phyloP scores from a whole-genome alignment of 1,140 invertebrate species.

The Carcinoscorpius rotundicauda region DNA sequence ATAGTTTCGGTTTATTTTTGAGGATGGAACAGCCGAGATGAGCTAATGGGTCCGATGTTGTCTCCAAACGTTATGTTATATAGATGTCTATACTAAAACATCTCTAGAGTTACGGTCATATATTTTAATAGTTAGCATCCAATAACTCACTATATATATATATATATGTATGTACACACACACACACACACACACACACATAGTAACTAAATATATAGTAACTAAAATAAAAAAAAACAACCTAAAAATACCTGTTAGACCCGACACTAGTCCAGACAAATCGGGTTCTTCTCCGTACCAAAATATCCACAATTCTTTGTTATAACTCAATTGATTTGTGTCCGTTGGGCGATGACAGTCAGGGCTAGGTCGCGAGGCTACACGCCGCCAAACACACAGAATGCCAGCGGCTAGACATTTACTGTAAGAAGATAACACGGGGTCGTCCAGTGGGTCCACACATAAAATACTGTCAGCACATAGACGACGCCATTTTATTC shows the following conservation, averaged over 20 bases:
- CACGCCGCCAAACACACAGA: slow-evolving; percentile 86
- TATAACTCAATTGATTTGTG: slow-evolving; percentile 20
- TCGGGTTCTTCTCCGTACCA: slow-evolving; percentile 98
- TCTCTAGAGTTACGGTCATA: too few species aligned
- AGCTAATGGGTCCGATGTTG: too few species aligned
- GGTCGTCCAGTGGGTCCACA: slow-evolving; percentile 71
- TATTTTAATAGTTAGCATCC: too few species aligned
- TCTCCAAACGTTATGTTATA: too few species aligned
- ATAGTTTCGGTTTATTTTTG: too few species aligned
- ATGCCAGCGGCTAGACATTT: slow-evolving; percentile 87
- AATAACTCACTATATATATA: too few species aligned
- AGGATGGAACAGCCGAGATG: too few species aligned
- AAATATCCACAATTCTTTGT: slow-evolving; percentile 95
- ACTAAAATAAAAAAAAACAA: too few species aligned
- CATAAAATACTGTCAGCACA: slow-evolving; percentile 59
- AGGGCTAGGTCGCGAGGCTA: slow-evolving; percentile 12
- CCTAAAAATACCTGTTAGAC: slow-evolving; percentile 46
- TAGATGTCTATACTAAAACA: too few species aligned
- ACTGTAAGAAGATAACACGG: slow-evolving; percentile 81
- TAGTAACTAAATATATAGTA: too few species aligned
- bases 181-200: too few species aligned
- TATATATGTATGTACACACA: too few species aligned
- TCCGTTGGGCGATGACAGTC: slow-evolving; percentile 28
- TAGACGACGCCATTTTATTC: slow-evolving; percentile 96
- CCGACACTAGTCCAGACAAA: slow-evolving; percentile 36